Base-by-base conservation (phyloP, 1,140 invertebrate genomes). In the Matsumurasca onukii region DNA sequence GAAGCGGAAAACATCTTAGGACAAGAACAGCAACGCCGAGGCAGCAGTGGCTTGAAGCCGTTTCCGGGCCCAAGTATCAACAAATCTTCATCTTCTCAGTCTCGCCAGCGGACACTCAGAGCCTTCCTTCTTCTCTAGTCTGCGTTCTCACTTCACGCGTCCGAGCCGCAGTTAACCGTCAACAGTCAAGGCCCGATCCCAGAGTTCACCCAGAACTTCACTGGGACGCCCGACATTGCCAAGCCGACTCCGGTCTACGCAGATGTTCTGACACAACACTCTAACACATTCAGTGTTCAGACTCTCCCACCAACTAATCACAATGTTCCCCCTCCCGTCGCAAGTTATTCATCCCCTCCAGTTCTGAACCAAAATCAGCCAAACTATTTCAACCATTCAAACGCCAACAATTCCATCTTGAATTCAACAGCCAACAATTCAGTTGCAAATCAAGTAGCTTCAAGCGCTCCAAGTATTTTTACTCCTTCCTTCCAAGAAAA, bases 131-230 rank as follows among this genome's bases (percentile, higher is more conserved):
- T 5, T 31, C 31, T n/a, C 29, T 17, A 25, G 29, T 25, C 55
- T 29, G 1, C 24, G 55, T 20, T 25, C 55, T 25, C 55, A 59
- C 22, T 59, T 29, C 29, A 17, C 55, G 2, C 55, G 2, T 59
- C 55, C 2, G 55, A 25, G 25, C 55, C 55, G 24, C 51, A 55
- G 51, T 22, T 55, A 22, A 3, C 17, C 9, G 5, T 20, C 24
- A 5, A 5, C 17, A 55, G 9, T 2, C 55, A 20, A 3, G 17
- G 29, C 29, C 31, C 61, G 12, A 34, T 63, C 17, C 61, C 61
- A 20, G 62, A 30, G 34, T 65, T 65, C 39, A 65, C 62, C 2
- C 62, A 65, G 62, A 65, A 39, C 34, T 65, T 45, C 39, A 45
- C 62, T 22, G 62, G 31, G 31, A 17, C 34, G 13, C 2, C 25